Conservation (phyloP, 2,888 invertebrate genomes). For the Lithophane socia region DNA sequence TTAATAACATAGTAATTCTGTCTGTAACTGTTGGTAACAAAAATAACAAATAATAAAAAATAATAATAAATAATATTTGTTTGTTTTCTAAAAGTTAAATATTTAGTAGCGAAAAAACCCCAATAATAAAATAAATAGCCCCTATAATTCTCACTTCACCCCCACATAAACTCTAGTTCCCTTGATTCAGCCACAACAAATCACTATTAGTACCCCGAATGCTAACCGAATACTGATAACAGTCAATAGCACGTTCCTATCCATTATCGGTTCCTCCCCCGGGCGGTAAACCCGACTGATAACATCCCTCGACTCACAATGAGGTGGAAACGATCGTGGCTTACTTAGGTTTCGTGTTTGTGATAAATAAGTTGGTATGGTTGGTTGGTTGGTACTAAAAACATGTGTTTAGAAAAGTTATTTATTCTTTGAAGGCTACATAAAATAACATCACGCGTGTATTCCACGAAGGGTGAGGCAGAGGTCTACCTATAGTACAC, state of each 20-base stretch:
- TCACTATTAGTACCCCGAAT: slow-evolving; percentile 41
- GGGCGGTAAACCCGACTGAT: not conserved
- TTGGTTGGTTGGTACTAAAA: not conserved
- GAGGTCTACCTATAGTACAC: not conserved
- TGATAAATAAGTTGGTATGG: not conserved
- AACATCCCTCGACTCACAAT: slow-evolving; percentile 27
- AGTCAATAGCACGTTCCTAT: not conserved
- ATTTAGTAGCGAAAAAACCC: not conserved
- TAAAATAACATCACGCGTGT: not conserved
- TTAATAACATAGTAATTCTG: no score
- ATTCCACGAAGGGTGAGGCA: no score
- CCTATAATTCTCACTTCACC: slow-evolving; percentile 31
- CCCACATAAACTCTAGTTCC: slow-evolving; percentile 24
- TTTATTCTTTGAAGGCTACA: not conserved
- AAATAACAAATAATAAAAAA: no score
- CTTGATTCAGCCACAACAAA: slow-evolving; percentile 31
- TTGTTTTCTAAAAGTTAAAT: no score
- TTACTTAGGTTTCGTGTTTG: not conserved
- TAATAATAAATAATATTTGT: no score
- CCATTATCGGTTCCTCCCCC: slow-evolving; percentile 8
- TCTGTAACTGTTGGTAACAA: no score
- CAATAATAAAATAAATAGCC: slow-evolving; percentile 8
- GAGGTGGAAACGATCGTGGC: not conserved
- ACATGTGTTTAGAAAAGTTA: not conserved
- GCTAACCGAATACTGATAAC: slow-evolving; percentile 53